Conservation (phyloP, 2,113 vertebrate genomes). For the Trinectes maculatus region DNA sequence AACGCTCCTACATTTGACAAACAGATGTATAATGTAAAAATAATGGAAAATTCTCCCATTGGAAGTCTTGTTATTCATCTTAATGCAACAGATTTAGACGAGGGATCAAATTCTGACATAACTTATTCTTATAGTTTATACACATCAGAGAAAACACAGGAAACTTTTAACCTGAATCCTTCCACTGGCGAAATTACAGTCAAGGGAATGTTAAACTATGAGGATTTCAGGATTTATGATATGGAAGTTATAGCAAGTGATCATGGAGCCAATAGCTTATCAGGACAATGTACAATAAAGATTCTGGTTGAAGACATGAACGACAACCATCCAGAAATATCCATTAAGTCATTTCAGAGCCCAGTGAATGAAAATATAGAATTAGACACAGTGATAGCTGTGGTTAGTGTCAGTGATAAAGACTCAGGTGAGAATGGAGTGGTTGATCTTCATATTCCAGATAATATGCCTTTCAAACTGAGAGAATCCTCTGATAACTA, state of each 20-base stretch:
- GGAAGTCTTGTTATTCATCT: constrained; percentile 60
- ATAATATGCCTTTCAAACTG: constrained; percentile 62
- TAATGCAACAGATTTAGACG: constrained; percentile 59
- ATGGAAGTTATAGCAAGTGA: constrained; percentile 72
- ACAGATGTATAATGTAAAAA: constrained; percentile 43
- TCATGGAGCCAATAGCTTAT: constrained; percentile 57
- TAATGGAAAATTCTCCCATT: constrained; percentile 62
- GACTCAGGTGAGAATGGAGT: constrained; percentile 71
- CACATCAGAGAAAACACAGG: constrained; percentile 63
- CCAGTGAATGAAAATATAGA: constrained; percentile 72
- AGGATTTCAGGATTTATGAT: constrained; percentile 74
- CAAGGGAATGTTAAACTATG: constrained; percentile 78
- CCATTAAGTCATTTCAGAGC: constrained; percentile 79
- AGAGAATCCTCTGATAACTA: too few species aligned
- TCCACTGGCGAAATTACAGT: constrained; percentile 79
- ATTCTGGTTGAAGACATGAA: constrained; percentile 80
- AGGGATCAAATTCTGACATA: constrained; percentile 64
- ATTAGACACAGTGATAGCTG: constrained; percentile 69
- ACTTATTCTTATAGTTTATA: constrained; percentile 77
- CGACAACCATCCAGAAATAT: constrained; percentile 80
- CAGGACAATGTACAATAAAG: constrained; percentile 74
- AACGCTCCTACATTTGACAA: constrained; percentile 74
- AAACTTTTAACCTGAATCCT: constrained; percentile 76
- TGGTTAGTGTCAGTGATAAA: constrained; percentile 73
- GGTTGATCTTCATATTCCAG: constrained; percentile 62